Evolutionary conservation across 2,888 invertebrate genomes (phyloP).

Genomic region (Tridacna crocea): DNA sequence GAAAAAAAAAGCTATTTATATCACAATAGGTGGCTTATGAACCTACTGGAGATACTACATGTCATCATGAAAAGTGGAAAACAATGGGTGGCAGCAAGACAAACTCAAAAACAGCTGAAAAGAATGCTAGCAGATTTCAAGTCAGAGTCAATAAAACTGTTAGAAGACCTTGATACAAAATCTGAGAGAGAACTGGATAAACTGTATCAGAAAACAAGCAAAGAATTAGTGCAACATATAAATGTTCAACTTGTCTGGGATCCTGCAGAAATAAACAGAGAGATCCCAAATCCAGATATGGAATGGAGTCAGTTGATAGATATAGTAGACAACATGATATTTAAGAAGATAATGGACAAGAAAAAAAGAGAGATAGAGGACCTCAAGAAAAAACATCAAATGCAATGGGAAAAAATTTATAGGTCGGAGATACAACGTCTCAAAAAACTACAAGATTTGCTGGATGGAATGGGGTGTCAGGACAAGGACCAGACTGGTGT

Average conservation of each 20-base stretch:
- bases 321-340: slow-evolving; percentile 9
- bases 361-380: not conserved
- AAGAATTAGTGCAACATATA: not conserved
- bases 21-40: slow-evolving; percentile 42
- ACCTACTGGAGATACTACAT: slow-evolving; percentile 32
- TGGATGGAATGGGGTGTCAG: not conserved
- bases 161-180: not conserved
- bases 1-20: too few species aligned
- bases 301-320: slow-evolving; percentile 6
- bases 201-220: not conserved
- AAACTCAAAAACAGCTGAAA: slow-evolving; percentile 5
- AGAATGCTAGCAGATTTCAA: not conserved
- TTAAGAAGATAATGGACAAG: slow-evolving; percentile 12
- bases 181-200: not conserved
- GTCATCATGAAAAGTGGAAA: slow-evolving; percentile 22
- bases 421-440: not conserved
- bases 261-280: not conserved
- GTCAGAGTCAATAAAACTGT: slow-evolving; percentile 1
- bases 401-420: not conserved
- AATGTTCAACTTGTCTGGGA: not conserved
- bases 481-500: not conserved
- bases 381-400: slow-evolving; percentile 4
- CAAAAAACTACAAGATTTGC: not conserved
- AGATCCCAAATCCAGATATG: slow-evolving; percentile 1
- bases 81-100: slow-evolving; percentile 2